Conservation (phyloP, 2,797 vertebrate genomes). For the Mus spretus region DNA sequence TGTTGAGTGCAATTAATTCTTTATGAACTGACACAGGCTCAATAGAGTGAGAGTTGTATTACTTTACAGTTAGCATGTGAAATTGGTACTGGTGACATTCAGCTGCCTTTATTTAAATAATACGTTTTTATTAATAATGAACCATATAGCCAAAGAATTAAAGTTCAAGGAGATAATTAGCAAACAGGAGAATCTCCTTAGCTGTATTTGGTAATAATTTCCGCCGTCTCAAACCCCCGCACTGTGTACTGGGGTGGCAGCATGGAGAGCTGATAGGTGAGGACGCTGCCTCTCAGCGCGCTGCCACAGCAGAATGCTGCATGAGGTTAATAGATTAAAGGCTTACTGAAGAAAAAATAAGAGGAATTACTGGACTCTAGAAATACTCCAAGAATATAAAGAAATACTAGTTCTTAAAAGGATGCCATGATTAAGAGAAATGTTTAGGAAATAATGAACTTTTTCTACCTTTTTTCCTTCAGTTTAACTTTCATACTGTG, state of each 20-base stretch:
- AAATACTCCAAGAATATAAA: background rate
- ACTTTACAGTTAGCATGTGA: background rate
- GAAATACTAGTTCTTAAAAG: constrained; percentile 20
- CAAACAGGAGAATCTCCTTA: background rate
- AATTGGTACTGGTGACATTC: background rate
- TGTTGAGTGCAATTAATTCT: background rate
- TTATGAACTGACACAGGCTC: background rate
- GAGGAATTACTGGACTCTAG: background rate
- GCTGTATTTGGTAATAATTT: constrained; percentile 1
- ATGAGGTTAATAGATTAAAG: constrained; percentile 12
- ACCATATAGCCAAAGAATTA: background rate
- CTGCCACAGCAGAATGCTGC: constrained; percentile 17
- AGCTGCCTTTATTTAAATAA: constrained; percentile 10
- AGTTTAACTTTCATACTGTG: constrained; percentile 18
- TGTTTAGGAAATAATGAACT: background rate
- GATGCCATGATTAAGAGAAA: background rate
- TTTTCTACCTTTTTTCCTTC: background rate
- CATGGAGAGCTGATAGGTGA: background rate
- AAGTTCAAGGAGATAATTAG: constrained; percentile 58
- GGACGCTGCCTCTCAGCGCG: background rate
- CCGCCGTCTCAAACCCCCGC: constrained; percentile 6
- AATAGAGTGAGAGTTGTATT: background rate
- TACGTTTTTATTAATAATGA: constrained; percentile 19
- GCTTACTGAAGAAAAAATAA: constrained; percentile 13
- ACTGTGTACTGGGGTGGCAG: background rate